Conservation (phyloP, 2,797 vertebrate species). For the Enteromius trimaculatus region DNA sequence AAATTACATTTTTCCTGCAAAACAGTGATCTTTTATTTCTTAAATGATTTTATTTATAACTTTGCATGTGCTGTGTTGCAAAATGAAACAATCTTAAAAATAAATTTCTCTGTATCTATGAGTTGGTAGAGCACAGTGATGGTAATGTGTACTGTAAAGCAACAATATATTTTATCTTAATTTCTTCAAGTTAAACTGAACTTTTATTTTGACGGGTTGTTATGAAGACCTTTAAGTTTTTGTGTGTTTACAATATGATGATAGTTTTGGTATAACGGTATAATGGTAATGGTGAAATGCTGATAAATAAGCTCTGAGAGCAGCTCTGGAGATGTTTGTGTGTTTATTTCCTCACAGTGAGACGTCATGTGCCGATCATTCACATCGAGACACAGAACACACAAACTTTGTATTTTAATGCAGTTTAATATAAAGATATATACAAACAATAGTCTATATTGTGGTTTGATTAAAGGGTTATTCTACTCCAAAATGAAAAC, state of each 20-base stretch:
- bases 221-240: not conserved
- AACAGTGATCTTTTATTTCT: no score
- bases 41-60: not conserved
- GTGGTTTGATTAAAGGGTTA: no score
- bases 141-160: not conserved
- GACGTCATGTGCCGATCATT: no score
- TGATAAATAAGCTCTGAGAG: not conserved
- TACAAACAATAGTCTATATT: not conserved
- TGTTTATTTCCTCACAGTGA: not conserved
- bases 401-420: no score
- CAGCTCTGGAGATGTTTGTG: not conserved
- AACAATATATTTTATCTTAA: not conserved
- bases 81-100: no score
- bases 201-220: not conserved
- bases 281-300: not conserved
- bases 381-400: no score
- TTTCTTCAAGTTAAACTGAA: not conserved
- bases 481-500: no score
- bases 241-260: not conserved
- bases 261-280: not conserved
- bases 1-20: not conserved
- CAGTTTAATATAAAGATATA: not conserved
- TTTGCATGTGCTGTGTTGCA: no score
- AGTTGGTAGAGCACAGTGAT: not conserved
- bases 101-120: not conserved